These are phyloP conservation scores for Pygoscelis antarcticus DNA, from an alignment of 2,113 vertebrate species.

Conservation along the genomic window DNA sequence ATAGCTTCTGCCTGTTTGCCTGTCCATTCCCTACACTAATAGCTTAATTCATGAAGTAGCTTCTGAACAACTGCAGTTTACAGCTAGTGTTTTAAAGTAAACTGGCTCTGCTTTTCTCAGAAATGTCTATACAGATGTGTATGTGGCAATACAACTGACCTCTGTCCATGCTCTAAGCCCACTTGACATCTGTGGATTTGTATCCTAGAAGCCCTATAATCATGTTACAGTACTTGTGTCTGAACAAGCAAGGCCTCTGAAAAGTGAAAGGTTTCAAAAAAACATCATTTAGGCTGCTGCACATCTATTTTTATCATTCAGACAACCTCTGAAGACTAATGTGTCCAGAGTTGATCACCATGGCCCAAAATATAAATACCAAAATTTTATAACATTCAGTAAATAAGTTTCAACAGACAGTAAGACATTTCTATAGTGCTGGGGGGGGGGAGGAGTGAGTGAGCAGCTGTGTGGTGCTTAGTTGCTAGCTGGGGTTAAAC, in stretches of 20 bases:
- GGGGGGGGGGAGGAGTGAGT: too few species aligned
- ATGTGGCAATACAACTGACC: background rate
- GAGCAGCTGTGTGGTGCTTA: too few species aligned
- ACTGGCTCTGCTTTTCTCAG: background rate
- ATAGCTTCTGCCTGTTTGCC: background rate
- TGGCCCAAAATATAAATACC: background rate
- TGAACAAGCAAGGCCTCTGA: background rate
- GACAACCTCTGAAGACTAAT: background rate
- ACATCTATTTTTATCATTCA: background rate
- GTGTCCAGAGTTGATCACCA: background rate
- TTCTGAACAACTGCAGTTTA: background rate
- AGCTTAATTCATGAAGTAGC: background rate
- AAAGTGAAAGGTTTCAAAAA: background rate
- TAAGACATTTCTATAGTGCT: background rate
- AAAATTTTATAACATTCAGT: background rate
- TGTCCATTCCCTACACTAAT: background rate
- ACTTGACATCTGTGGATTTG: background rate
- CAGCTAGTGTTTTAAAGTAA: background rate
- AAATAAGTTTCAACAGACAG: background rate
- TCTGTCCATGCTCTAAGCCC: background rate
- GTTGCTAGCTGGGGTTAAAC: too few species aligned
- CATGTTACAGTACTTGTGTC: background rate
- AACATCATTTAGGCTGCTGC: background rate
- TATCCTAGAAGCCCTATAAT: background rate
- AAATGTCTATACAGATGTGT: background rate